Evolutionary conservation across 2,113 vertebrate genomes (phyloP).

Genomic region (Protomyctophum bolini): DNA sequence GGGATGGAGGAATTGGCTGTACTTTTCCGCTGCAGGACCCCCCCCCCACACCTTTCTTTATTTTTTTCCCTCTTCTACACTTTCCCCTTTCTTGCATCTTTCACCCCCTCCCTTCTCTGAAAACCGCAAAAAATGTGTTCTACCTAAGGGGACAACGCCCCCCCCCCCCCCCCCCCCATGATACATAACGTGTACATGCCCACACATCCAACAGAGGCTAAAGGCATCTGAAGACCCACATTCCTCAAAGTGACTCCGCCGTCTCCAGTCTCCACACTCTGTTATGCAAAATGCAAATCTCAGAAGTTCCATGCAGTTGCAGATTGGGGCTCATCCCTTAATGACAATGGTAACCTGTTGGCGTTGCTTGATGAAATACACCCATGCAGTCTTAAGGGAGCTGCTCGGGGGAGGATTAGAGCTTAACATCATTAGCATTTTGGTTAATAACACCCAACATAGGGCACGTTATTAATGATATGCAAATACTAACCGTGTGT

Average conservation of each 20-base stretch:
- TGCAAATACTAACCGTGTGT: conserved; percentile 41
- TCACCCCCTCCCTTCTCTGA: conserved; percentile 38
- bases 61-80: conserved; percentile 18
- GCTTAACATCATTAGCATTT: conserved; percentile 70
- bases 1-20: conserved; percentile 67
- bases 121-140: not conserved
- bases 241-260: conserved; percentile 33
- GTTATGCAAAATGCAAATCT: conserved; percentile 77
- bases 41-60: conserved; percentile 10
- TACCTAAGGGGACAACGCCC: not conserved
- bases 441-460: conserved; percentile 41
- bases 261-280: conserved; percentile 25
- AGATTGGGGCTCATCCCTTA: conserved; percentile 47
- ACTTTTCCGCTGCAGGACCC: conserved; percentile 71
- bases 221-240: conserved; percentile 44
- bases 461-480: conserved; percentile 46
- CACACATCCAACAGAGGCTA: conserved; percentile 34
- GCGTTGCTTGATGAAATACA: conserved; percentile 50
- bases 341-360: conserved; percentile 69
- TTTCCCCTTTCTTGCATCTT: conserved; percentile 31
- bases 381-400: conserved; percentile 12
- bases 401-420: conserved; percentile 29
- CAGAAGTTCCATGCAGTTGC: conserved; percentile 56
- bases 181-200: conserved; percentile 40
- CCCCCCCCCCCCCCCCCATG: conserved; percentile 4